Conservation (phyloP, 2,797 vertebrate genomes). For the Scyliorhinus canicula region DNA sequence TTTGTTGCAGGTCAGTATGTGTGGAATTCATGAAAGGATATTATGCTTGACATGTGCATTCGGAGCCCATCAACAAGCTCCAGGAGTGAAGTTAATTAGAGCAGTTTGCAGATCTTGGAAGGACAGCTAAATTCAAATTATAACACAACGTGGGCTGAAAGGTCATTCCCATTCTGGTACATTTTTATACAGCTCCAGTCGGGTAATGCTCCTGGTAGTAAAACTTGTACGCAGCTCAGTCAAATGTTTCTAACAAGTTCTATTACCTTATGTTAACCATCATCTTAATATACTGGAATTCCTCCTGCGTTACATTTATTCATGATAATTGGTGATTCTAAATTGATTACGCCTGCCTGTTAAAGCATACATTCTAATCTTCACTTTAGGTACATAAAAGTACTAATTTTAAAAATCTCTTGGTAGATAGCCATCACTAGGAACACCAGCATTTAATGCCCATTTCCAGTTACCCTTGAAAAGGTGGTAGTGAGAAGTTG, state of each 20-base stretch:
- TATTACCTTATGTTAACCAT: background rate
- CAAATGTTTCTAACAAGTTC: background rate
- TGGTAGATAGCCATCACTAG: background rate
- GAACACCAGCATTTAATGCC: too few relatives aligned
- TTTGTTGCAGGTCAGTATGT: background rate
- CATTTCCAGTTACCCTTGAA: too few relatives aligned
- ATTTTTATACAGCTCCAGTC: background rate
- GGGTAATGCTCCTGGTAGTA: background rate
- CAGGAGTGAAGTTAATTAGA: background rate
- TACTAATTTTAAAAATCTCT: background rate
- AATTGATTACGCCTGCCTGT: background rate
- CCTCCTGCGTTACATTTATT: background rate
- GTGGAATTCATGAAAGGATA: background rate
- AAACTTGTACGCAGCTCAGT: background rate
- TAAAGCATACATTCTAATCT: background rate
- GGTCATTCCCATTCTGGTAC: background rate
- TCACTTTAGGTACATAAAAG: background rate
- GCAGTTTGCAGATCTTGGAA: background rate
- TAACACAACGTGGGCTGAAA: background rate
- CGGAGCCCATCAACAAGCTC: background rate
- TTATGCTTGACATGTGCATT: background rate
- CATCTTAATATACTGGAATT: background rate
- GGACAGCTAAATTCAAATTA: background rate
- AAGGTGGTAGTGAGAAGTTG: background rate
- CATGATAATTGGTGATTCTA: background rate